Base-by-base conservation (phyloP, 1,140 invertebrate genomes). In the Metaphire vulgaris region DNA sequence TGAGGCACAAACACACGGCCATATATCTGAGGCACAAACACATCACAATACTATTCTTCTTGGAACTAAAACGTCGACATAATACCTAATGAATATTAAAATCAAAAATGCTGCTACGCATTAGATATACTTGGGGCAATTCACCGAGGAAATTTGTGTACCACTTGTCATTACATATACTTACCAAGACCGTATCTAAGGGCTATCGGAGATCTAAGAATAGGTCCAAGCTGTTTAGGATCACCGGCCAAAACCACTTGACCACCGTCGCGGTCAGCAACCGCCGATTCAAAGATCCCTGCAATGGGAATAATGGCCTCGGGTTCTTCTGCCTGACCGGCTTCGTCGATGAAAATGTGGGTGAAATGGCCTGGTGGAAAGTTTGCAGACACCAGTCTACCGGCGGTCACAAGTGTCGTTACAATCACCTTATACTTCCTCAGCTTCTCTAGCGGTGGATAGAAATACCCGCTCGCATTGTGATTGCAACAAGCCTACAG, bases 321-420 rank as follows among this genome's bases (percentile, higher is more conserved):
- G 1, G 94, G 91, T 86, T 97, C 95, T 1, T 90, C 92, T 14
- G 92, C 90, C 82, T 97, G 93, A 0, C 94, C 95, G 56, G 92
- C 92, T 87, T 97, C 95, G 83, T 97, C 95, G 66, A 97, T 88
- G 82, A 97, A 89, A 0, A 95, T 86, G 83, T 97, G 94, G 0
- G 92, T 92, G 82, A 95, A 96, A 86, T 94, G 92, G n/a, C 90
- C 90, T 71, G 83, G 79, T 0, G 89, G 89, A 72, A 94, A 89
- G 83, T 85, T 79, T 1, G 82, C 82, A n/a, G 82, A 82, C 1
- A 81, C 93, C 92, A 29, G 92, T 94, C 30, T 91, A 90, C 83
- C 83, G 14, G 80, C 79, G 16, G 82, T 83, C 2, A 83, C 78
- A 1, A 83, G 76, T 12, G 83, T 84, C 26, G 75, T 79, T 0